Evolutionary conservation across 92 coral and sea anemone genomes (phyloP), one percentile per base, ranked within the genome.

Genomic region (Zoanthus sociatus): DNA sequence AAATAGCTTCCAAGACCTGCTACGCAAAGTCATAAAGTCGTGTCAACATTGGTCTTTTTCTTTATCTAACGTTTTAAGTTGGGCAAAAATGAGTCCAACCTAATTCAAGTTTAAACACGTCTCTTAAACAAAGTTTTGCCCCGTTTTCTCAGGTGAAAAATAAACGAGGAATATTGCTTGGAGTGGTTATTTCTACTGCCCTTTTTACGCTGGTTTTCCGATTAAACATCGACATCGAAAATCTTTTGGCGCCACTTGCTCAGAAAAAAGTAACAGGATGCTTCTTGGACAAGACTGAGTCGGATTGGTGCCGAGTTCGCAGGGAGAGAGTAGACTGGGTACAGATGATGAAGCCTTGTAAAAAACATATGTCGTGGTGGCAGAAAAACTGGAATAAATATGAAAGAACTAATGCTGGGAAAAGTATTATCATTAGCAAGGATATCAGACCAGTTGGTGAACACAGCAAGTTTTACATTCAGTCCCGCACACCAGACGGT

Each of bases 231-330:
- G 66, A 12, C 5, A 20, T 5, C 6, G 21, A 67, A 45, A 66
- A 20, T 6, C 1, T 46, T 66, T 46, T 31, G 15, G 5, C 48
- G 9, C 15, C 53, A 54, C 3, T 51, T 47, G 17, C 17, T 4
- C 5, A 3, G 13, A 51, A 84, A 46, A 16, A 60, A 56, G 42
- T 37, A 37, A 37, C 83, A 32, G 58, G 26, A 66, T 54, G 14
- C 45, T 42, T 9, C 70, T 3, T 47, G 13, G 83, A 88, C 51
- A 37, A 82, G 18, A 48, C 70, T 31, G 66, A 77, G 84, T 32
- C 53, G 56, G 91, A 93, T 74, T 93, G 95, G 95, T 86, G 90
- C 60, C 86, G 95, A 60, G 81, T 87, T 45, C 87, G 93, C 11
- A 64, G 87, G 9, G 53, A 84, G 33, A 82, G 95, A 42, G 86